These are phyloP conservation scores for Nemoura dubitans DNA, from an alignment of 2,888 invertebrate genomes.

Conservation along the genomic window DNA sequence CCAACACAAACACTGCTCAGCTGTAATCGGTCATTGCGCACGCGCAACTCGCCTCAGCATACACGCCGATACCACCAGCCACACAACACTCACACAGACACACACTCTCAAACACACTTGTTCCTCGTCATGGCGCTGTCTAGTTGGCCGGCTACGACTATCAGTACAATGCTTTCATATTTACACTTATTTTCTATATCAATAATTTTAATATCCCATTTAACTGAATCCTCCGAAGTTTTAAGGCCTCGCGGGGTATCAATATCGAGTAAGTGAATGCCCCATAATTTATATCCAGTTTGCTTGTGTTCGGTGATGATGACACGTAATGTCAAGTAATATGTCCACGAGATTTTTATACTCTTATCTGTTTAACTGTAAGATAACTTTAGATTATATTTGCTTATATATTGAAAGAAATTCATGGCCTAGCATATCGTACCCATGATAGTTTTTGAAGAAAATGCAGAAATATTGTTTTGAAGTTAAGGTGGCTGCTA, in stretches of 20 bases:
- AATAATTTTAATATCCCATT: neutral
- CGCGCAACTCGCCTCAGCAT: too few species aligned
- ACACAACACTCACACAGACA: neutral
- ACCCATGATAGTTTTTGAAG: neutral
- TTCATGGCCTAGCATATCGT: neutral
- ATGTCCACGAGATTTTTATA: neutral
- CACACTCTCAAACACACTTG: neutral
- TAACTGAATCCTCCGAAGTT: slow-evolving; percentile 51
- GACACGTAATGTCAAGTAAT: slow-evolving; percentile 31
- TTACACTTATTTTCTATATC: neutral
- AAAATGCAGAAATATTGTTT: neutral
- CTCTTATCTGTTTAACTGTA: neutral
- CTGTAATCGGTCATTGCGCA: neutral
- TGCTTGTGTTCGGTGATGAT: neutral
- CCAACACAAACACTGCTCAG: neutral
- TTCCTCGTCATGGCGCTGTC: neutral
- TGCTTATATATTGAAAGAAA: neutral
- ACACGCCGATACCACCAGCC: neutral
- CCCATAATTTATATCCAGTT: neutral
- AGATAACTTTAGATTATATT: neutral
- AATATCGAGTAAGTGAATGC: slow-evolving; percentile 52
- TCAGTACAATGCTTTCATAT: slow-evolving; percentile 18
- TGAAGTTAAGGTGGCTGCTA: neutral
- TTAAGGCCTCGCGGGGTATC: slow-evolving; percentile 53
- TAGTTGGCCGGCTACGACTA: neutral